Conservation (phyloP, 1,140 invertebrate species). For the Drosophila yakuba region DNA sequence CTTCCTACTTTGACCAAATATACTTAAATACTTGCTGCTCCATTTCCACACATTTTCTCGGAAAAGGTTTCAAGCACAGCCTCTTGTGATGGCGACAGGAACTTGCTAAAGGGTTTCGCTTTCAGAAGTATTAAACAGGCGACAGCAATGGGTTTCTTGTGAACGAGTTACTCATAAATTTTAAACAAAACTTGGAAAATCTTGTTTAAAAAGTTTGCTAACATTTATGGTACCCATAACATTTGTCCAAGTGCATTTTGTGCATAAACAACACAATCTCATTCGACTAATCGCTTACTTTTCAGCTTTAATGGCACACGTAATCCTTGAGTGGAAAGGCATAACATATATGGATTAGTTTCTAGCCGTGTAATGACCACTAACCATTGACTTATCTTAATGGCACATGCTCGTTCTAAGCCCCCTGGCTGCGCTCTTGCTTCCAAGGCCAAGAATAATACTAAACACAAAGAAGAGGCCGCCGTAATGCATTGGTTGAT, state of each 20-base stretch:
- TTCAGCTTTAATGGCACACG: neutral
- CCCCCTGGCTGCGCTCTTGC: neutral
- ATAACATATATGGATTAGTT: slow-evolving; percentile 10
- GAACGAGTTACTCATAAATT: neutral
- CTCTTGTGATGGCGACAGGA: slow-evolving; percentile 32
- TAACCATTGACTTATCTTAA: slow-evolving; percentile 30
- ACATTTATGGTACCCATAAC: neutral
- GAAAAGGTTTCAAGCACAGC: slow-evolving; percentile 26
- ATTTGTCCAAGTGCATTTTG: neutral
- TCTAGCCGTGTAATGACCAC: slow-evolving; percentile 7
- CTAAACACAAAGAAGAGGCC: slow-evolving; percentile 14
- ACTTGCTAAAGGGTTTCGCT: slow-evolving; percentile 10
- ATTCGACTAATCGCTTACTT: neutral
- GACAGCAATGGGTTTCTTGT: neutral
- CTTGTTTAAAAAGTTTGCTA: no score
- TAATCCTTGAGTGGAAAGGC: neutral
- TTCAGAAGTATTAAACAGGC: neutral
- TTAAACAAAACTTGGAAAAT: no score
- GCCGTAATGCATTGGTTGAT: slow-evolving; percentile 40
- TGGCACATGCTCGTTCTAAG: slow-evolving; percentile 4
- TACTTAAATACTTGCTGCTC: slow-evolving; percentile 34
- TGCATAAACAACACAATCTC: neutral
- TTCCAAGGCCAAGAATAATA: neutral
- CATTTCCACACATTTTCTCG: slow-evolving; percentile 9
- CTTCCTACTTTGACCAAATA: slow-evolving; percentile 41